Evolutionary conservation across 2,113 vertebrate genomes (phyloP).

Genomic region (Lepidothrix coronata): DNA sequence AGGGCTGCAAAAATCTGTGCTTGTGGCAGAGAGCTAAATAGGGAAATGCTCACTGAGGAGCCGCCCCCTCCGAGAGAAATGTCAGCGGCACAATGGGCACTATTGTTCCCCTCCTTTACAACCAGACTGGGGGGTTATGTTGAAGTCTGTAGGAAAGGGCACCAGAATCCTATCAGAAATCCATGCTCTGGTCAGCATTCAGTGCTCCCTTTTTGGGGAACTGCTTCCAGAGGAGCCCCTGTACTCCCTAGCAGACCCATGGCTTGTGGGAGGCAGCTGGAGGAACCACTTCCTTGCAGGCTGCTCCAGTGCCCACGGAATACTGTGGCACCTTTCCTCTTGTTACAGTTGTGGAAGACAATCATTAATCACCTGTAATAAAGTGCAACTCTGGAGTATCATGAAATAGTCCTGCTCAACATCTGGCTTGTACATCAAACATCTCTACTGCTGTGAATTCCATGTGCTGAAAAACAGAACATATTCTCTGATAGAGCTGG

Average conservation of each 20-base stretch:
- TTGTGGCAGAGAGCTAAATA: constrained; percentile 1
- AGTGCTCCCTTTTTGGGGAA: background rate
- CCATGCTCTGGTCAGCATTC: background rate
- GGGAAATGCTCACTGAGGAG: constrained; percentile 30
- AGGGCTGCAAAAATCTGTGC: background rate
- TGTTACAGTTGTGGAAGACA: accelerated
- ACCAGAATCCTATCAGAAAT: background rate
- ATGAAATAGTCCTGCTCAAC: background rate
- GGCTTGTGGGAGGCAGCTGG: background rate
- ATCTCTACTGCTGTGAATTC: background rate
- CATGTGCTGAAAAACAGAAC: background rate
- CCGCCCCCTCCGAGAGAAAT: constrained; percentile 27
- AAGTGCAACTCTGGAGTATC: background rate
- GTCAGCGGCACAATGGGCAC: constrained; percentile 25
- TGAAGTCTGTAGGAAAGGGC: background rate
- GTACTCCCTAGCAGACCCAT: background rate
- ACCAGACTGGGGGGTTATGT: background rate
- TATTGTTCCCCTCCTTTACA: constrained; percentile 12
- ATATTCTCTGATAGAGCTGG: background rate
- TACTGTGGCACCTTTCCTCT: background rate
- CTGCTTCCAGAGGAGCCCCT: background rate
- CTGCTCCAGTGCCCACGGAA: background rate
- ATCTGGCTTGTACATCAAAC: background rate
- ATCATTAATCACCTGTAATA: background rate
- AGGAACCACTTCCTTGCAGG: background rate